phyloP scores from a whole-genome alignment of 1,140 invertebrate species.

The Drosophila aff. region DNA sequence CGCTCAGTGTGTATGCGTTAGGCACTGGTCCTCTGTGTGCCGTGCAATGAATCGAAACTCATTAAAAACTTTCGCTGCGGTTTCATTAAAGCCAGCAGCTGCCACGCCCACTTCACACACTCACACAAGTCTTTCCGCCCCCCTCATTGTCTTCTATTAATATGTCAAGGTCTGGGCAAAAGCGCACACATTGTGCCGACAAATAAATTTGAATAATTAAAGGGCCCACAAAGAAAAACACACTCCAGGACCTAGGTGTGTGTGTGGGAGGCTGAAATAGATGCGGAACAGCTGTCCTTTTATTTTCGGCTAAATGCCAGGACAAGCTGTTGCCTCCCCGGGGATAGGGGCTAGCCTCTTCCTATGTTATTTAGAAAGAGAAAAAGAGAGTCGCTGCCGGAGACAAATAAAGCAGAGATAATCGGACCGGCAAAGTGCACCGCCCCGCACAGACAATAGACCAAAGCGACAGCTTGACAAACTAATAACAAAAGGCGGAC shows the following conservation, averaged over 20 bases:
- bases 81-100: slow-evolving; percentile 61
- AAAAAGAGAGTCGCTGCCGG: slow-evolving; percentile 11
- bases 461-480: slow-evolving; percentile 74
- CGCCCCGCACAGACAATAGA: slow-evolving; percentile 25
- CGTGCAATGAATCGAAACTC: slow-evolving; percentile 81
- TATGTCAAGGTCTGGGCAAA: slow-evolving; percentile 37
- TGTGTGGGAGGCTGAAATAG: slow-evolving; percentile 19
- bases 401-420: slow-evolving; percentile 77
- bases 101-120: slow-evolving; percentile 30
- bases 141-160: slow-evolving; percentile 44
- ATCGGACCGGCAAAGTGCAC: slow-evolving; percentile 50
- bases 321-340: slow-evolving; percentile 50
- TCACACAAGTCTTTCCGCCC: not conserved
- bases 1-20: not conserved
- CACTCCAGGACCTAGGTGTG: not conserved
- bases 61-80: slow-evolving; percentile 80
- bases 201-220: slow-evolving; percentile 84
- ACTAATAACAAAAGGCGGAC: slow-evolving; percentile 69
- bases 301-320: slow-evolving; percentile 41
- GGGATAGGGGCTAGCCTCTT: not conserved
- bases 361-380: slow-evolving; percentile 8
- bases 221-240: slow-evolving; percentile 58
- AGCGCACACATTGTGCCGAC: slow-evolving; percentile 59
- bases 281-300: slow-evolving; percentile 73
- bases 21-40: slow-evolving; percentile 28